These are phyloP conservation scores for Epirrhoe tristata DNA, from an alignment of 2,888 invertebrate genomes.

Conservation along the genomic window DNA sequence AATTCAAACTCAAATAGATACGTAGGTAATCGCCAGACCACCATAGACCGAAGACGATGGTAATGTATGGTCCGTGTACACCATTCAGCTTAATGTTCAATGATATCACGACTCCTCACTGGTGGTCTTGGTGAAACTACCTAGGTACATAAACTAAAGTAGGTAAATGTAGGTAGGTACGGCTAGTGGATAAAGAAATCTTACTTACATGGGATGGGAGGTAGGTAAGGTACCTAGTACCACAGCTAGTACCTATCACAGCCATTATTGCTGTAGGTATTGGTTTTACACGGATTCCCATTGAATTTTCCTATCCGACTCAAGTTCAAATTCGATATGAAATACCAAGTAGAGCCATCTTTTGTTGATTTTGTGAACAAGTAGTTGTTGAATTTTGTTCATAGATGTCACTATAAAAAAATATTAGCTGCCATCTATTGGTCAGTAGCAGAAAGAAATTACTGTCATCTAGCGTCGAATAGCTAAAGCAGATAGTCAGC, in stretches of 20 bases:
- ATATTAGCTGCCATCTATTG: constrained; percentile 49
- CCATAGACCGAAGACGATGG: constrained; percentile 30
- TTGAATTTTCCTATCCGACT: too few relatives aligned
- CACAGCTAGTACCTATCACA: too few relatives aligned
- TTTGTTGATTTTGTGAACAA: neutral
- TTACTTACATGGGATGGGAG: neutral
- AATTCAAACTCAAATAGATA: too few relatives aligned
- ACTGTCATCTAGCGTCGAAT: constrained; percentile 28
- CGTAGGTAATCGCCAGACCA: constrained; percentile 14
- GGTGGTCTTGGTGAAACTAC: constrained; percentile 49
- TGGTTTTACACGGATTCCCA: too few relatives aligned
- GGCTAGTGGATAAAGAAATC: neutral
- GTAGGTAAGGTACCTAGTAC: too few relatives aligned
- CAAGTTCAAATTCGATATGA: neutral
- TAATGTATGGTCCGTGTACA: constrained; percentile 50
- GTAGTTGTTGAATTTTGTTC: neutral
- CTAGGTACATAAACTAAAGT: too few relatives aligned
- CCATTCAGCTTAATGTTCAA: constrained; percentile 56
- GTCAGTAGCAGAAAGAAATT: constrained; percentile 41
- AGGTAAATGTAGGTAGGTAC: neutral
- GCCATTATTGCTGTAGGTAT: too few relatives aligned
- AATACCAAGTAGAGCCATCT: constrained; percentile 4
- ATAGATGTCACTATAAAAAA: neutral
- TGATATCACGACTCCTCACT: constrained; percentile 54
- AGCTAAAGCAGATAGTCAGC: constrained; percentile 35